phyloP scores from a whole-genome alignment of 2,888 invertebrate species.

The Chelonus formosanus region DNA sequence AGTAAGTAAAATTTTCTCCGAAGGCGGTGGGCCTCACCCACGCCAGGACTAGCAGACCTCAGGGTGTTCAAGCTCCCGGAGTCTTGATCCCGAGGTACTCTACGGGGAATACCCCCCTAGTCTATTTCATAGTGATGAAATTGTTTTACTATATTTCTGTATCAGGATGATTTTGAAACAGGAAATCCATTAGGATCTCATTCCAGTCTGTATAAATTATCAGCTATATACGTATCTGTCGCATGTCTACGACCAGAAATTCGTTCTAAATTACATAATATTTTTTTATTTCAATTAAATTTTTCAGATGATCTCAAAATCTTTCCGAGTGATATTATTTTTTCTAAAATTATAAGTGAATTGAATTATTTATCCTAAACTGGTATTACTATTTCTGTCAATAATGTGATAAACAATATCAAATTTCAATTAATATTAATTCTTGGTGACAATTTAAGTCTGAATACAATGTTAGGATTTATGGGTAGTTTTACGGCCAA shows the following conservation, averaged over 20 bases:
- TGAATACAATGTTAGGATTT: constrained; percentile 5
- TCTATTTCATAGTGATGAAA: too few species aligned
- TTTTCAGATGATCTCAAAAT: too few species aligned
- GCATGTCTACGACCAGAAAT: constrained; percentile 26
- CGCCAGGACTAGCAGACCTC: too few species aligned
- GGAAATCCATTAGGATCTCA: constrained; percentile 36
- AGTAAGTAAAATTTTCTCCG: too few species aligned
- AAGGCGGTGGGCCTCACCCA: too few species aligned
- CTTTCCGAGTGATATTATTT: too few species aligned
- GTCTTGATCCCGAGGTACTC: too few species aligned
- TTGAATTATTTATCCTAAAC: neutral
- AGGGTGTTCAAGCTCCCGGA: too few species aligned
- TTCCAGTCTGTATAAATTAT: constrained; percentile 15
- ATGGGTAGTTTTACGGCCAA: neutral
- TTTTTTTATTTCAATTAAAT: constrained; percentile 28
- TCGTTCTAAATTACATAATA: constrained; percentile 24
- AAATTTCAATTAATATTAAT: constrained; percentile 4
- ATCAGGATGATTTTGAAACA: constrained; percentile 37
- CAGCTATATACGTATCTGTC: constrained; percentile 10
- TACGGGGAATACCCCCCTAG: too few species aligned
- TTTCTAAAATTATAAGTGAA: constrained; percentile 16
- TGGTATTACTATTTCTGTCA: constrained; percentile 19
- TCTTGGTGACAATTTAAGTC: constrained; percentile 12
- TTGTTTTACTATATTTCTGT: constrained; percentile 24
- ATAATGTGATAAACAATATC: neutral